phyloP scores from a whole-genome alignment of 2,888 invertebrate genomes.

The Didymodactylos carnosus region DNA sequence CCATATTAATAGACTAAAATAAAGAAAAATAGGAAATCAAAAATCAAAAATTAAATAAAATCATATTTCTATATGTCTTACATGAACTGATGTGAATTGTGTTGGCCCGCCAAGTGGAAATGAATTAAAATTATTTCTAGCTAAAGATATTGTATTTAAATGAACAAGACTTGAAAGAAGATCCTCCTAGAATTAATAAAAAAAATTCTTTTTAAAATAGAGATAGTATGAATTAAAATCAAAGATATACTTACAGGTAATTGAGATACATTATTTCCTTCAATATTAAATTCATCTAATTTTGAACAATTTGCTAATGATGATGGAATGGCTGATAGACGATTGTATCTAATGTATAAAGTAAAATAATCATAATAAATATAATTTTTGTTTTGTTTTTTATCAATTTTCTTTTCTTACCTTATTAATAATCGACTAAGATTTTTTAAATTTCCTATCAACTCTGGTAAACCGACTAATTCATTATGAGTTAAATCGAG shows the following conservation, averaged over 20 bases:
- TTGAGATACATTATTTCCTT: constrained; percentile 83
- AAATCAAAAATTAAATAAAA: neutral
- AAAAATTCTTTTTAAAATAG: neutral
- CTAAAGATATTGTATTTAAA: constrained; percentile 75
- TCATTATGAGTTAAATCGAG: constrained; percentile 97
- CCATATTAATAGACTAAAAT: constrained; percentile 71
- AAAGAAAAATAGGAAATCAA: neutral
- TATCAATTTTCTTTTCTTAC: constrained; percentile 23
- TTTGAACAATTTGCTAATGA: constrained; percentile 76
- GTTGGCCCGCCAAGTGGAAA: constrained; percentile 94
- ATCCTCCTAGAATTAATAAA: constrained; percentile 49
- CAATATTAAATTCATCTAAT: constrained; percentile 97
- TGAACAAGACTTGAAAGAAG: constrained; percentile 71
- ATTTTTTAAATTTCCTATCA: constrained; percentile 70
- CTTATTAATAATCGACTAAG: constrained; percentile 67
- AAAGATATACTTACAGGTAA: constrained; percentile 46
- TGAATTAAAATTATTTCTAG: constrained; percentile 75
- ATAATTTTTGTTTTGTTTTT: neutral
- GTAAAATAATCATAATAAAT: no score
- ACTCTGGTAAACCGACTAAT: constrained; percentile 75
- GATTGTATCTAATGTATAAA: constrained; percentile 67
- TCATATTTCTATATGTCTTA: no score
- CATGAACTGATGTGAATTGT: constrained; percentile 71
- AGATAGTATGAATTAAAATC: no score
- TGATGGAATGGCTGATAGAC: constrained; percentile 63